phyloP scores from a whole-genome alignment of 2,113 vertebrate genomes.

The Opisthocomus hoazin region DNA sequence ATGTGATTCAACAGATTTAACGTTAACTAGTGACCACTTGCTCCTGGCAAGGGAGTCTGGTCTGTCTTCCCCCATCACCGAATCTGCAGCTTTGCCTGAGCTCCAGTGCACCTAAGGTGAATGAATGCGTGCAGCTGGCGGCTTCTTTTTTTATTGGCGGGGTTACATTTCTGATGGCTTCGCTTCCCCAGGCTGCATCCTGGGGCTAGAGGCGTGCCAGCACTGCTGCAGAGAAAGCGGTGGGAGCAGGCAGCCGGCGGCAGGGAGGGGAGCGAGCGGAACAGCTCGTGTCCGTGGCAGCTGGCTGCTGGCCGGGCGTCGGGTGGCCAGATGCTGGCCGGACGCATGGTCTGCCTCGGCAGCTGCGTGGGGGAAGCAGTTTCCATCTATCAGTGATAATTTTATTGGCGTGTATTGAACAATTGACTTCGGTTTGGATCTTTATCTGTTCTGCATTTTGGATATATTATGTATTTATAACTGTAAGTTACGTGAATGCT shows the following conservation, averaged over 20 bases:
- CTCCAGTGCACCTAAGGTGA: neutral
- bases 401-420: neutral
- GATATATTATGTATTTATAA: neutral
- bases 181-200: neutral
- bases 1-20: neutral
- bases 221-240: neutral
- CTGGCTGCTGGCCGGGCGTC: neutral
- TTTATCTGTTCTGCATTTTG: neutral
- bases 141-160: neutral
- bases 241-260: neutral
- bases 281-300: neutral
- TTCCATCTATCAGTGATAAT: neutral
- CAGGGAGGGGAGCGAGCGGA: neutral
- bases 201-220: neutral
- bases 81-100: neutral
- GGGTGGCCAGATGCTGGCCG: neutral
- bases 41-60: neutral
- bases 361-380: neutral
- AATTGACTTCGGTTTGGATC: neutral
- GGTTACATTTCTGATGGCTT: neutral
- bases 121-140: neutral
- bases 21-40: neutral
- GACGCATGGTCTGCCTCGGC: neutral
- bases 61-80: neutral
- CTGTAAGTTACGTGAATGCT: neutral